Evolutionary conservation across 2,888 invertebrate genomes (phyloP).

Genomic region (Drosophila nr. perissopoda): DNA sequence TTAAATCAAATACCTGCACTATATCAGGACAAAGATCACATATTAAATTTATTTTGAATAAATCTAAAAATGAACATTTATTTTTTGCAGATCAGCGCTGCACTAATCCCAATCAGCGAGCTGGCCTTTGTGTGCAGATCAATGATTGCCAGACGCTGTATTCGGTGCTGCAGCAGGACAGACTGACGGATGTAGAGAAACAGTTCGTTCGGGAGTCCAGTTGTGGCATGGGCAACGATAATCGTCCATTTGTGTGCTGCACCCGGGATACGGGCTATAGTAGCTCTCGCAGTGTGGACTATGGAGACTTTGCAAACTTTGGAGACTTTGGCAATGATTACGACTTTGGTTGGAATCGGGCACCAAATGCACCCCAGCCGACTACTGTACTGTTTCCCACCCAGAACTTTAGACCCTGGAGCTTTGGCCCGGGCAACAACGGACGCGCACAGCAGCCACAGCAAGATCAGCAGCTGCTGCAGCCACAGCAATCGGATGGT

Average conservation of each 20-base stretch:
- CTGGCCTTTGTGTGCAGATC: conserved; percentile 80
- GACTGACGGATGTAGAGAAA: conserved; percentile 63
- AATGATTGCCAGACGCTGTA: conserved; percentile 79
- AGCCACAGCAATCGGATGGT: conserved; percentile 31
- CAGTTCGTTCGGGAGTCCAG: conserved; percentile 78
- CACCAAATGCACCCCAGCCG: conserved; percentile 15
- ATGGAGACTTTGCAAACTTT: conserved; percentile 41
- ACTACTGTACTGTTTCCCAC: conserved; percentile 40
- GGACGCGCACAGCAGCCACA: neutral
- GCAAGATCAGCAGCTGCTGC: conserved; percentile 12
- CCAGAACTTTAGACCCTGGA: conserved; percentile 35
- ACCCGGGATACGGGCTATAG: conserved; percentile 79
- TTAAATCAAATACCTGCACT: neutral
- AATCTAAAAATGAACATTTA: no score
- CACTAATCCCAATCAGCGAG: conserved; percentile 83
- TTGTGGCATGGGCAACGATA: conserved; percentile 72
- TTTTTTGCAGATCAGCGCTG: conserved; percentile 85
- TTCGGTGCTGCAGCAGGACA: conserved; percentile 64
- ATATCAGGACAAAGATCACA: neutral
- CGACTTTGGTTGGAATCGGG: conserved; percentile 49
- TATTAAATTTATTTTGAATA: no score
- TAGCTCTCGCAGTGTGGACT: conserved; percentile 46
- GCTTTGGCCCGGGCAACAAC: conserved; percentile 38
- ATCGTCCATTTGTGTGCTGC: conserved; percentile 81
- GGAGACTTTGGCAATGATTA: conserved; percentile 24